Evolutionary conservation across 2,113 vertebrate genomes (phyloP), one percentile per base, ranked within the genome.

Genomic region (Salvelinus sp.): DNA sequence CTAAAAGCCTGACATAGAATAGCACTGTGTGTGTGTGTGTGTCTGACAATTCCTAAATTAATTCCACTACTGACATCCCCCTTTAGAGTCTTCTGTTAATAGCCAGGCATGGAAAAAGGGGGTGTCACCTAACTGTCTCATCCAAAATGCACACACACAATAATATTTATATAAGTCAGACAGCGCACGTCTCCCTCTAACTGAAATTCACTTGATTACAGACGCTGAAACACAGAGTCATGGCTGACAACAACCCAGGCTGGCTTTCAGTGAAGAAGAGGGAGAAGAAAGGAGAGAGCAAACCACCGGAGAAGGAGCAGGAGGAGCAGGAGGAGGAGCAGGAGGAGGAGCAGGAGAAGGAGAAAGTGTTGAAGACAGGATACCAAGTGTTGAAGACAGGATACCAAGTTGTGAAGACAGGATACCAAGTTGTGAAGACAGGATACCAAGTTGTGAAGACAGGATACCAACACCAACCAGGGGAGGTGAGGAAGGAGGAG

Each of bases 111-210:
- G 79, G 83, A 83, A 86, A 88, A 79, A 68, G 83, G 75, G 77
- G 80, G 72, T 76, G 81, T 78, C 85, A 78, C 86, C 87, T 66
- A 79, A 86, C 76, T 82, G 79, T 76, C 73, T 57, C 65, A 12
- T 68, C 80, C 86, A 91, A 90, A 92, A 92, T 90, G 5, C 38
- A 44, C 38, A 38, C 33, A 7, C 33, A 38, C 38, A 76, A 87
- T 57, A 89, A 89, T 91, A 91, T 92, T 92, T 88, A 82, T 85
- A 88, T 89, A 75, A 63, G 44, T 71, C 22, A 83, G 79, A 87
- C 88, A 89, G 80, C 90, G 60, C 81, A 64, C 80, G 80, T 81
- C 88, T 86, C 75, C 77, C 1, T 44, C 78, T 22, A 13, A 69
- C 73, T 50, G 58, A 20, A 23, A 33, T 64, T 80, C 57, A 78